Base-by-base conservation (phyloP, 2,888 invertebrate genomes). In the Cryptosula pallasiana region DNA sequence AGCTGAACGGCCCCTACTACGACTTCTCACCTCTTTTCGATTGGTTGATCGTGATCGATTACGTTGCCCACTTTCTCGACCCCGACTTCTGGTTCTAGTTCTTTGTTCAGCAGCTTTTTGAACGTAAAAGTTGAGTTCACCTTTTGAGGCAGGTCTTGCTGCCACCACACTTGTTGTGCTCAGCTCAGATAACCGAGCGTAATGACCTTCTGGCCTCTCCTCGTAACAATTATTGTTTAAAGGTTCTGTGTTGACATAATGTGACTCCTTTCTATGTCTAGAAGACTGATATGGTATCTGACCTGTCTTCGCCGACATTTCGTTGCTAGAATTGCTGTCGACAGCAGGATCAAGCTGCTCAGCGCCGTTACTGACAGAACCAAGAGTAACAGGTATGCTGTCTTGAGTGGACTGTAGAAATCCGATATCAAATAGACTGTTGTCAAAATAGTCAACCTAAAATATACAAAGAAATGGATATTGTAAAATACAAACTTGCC, bases 391-490 rank as follows among this genome's bases (percentile, higher is more conserved):
- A 13, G 63, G 63, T 32, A 63, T 27, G n/a, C 32, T 32, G 16
- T 32, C 27, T n/a, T 32, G 2, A 27, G 63, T 27, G 13, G 63
- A 9, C 2, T 27, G 63, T 13, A 63, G 27, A 27, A 9, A 63
- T 63, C 63, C 63, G 32, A 63, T 63, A 63, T 63, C 63, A 63
- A 63, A 63, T n/a, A 63, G 32, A 32, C 63, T 63, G 20, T 63
- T 27, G 27, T 63, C 63, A 34, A 63, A 63, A 32, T 27, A 32
- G 63, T 63, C 63, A 20, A 63, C 63, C 63, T 63, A 32, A 20
- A 32, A 63, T 13, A 32, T 16, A 32, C 13, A 63, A 32, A 63
- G 20, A n/a, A n/a, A n/a, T n/a, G n/a, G n/a, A n/a, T n/a, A n/a
- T n/a, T n/a, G n/a, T n/a, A n/a, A n/a, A n/a, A n/a, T n/a, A n/a